Conservation (phyloP, 2,888 invertebrate genomes). For the Branchipolynoe longqiensis region DNA sequence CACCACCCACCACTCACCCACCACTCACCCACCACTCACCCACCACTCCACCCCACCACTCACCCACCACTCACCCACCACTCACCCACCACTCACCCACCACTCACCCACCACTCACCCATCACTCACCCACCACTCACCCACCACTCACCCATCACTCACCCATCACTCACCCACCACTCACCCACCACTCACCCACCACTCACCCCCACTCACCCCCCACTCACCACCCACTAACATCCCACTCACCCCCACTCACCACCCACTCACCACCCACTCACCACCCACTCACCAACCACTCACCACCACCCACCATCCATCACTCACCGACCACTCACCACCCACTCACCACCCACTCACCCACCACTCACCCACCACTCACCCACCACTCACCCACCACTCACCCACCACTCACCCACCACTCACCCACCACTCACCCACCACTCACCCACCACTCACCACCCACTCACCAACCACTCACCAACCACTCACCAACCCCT, state of each 20-base stretch:
- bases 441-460: too few relatives aligned
- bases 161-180: neutral
- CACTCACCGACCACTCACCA: too few relatives aligned
- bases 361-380: too few relatives aligned
- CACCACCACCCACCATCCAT: too few relatives aligned
- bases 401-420: too few relatives aligned
- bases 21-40: neutral
- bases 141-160: neutral
- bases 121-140: neutral
- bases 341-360: too few relatives aligned
- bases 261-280: too few relatives aligned
- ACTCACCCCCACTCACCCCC: neutral
- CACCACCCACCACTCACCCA: neutral
- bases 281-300: too few relatives aligned
- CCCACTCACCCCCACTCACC: neutral
- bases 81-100: neutral
- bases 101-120: neutral
- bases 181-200: neutral
- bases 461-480: too few relatives aligned
- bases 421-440: too few relatives aligned
- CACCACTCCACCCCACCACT: neutral
- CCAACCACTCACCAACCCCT: too few relatives aligned
- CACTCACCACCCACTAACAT: neutral
- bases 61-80: neutral
- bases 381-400: too few relatives aligned